A percentile compares a stretch with the other conserved stretches of the same genome.
Conservation (phyloP, 2,113 vertebrate species). For the Aegotheles bennettii region DNA sequence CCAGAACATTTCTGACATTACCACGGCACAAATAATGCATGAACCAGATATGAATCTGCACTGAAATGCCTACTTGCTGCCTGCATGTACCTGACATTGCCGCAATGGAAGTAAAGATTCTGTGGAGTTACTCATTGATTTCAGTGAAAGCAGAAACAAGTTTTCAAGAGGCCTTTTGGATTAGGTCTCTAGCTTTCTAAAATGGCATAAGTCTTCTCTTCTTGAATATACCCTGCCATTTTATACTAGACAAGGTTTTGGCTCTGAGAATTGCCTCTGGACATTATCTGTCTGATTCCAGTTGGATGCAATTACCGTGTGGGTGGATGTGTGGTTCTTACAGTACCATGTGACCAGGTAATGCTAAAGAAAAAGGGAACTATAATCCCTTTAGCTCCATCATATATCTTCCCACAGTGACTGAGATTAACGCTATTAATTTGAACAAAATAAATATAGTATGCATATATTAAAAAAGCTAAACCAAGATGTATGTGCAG, state of each 20-base stretch:
- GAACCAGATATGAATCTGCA: neutral
- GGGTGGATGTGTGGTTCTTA: neutral
- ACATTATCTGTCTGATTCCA: neutral
- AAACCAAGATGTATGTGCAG: neutral
- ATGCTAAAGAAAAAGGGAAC: neutral
- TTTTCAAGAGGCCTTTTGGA: neutral
- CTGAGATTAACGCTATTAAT: neutral
- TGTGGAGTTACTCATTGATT: neutral
- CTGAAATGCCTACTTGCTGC: neutral
- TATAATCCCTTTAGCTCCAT: slow-evolving; percentile 16
- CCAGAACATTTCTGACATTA: neutral
- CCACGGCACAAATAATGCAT: neutral
- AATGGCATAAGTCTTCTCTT: neutral
- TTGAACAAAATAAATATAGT: neutral
- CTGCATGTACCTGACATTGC: neutral
- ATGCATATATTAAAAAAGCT: neutral
- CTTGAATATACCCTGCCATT: neutral
- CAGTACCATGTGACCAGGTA: neutral
- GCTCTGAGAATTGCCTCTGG: neutral
- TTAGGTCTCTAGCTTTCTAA: neutral
- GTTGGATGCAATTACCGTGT: neutral
- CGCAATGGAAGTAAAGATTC: neutral
- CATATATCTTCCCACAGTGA: neutral
- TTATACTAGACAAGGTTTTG: neutral
- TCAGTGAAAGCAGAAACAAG: neutral